Percentiles rank a stretch among this genome's conserved stretches.
Conservation (phyloP, 30 jellyfish, hydroid and myxozoan species). For the Cassiopea xamachana region DNA sequence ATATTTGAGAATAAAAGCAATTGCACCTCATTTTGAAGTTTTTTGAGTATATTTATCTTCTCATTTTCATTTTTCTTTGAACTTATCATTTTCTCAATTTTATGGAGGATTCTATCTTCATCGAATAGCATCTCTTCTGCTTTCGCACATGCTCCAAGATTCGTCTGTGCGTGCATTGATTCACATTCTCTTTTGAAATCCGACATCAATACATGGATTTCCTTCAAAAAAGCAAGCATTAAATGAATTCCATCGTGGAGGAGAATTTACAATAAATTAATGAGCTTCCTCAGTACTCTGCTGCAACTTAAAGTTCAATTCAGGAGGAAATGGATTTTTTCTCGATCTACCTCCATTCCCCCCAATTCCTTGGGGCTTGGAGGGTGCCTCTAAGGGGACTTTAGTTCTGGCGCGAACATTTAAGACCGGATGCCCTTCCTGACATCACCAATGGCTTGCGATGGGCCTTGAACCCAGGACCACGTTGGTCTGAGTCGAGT, state of each 20-base stretch:
- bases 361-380: no score
- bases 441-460: no score
- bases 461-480: no score
- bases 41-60: conserved; percentile 5
- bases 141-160: conserved; percentile 15
- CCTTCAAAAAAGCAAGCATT: conserved; percentile 19
- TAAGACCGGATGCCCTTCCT: no score
- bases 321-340: no score
- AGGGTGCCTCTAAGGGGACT: no score
- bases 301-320: no score
- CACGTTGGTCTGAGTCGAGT: no score
- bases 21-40: conserved; percentile 58
- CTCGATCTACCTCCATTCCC: no score
- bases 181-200: conserved; percentile 39
- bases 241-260: not conserved
- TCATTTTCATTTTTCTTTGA: conserved; percentile 28
- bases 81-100: conserved; percentile 17
- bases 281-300: not conserved
- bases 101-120: conserved; percentile 41
- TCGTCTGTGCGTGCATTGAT: conserved; percentile 25
- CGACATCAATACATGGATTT: conserved; percentile 4
- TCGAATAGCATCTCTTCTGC: conserved; percentile 46
- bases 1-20: no score
- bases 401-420: no score
- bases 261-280: not conserved